Percentiles rank a stretch among this genome's conserved stretches.
These are phyloP conservation scores for Monodelphis domestica DNA, from an alignment of 2,797 vertebrate genomes.

Conservation along the genomic window DNA sequence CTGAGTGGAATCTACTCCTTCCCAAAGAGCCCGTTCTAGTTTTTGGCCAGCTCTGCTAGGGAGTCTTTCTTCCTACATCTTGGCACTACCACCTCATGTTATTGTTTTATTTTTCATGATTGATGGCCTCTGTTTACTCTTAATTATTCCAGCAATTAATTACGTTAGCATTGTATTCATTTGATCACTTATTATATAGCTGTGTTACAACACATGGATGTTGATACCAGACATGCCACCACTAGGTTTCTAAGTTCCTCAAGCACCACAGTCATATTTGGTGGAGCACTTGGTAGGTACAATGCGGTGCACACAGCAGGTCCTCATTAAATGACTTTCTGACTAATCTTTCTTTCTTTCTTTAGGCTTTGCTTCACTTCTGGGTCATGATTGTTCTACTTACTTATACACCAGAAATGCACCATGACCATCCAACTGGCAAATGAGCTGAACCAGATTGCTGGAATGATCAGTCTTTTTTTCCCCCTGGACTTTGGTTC, in stretches of 20 bases:
- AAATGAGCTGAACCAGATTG: constrained; percentile 82
- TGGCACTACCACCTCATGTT: not conserved
- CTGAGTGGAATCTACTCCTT: not conserved
- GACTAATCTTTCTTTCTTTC: constrained; percentile 41
- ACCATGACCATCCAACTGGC: constrained; percentile 88
- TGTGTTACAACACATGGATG: not conserved
- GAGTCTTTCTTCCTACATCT: not conserved
- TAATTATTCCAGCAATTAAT: not conserved
- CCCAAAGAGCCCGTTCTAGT: not conserved
- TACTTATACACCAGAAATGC: constrained; percentile 98
- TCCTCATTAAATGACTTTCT: not conserved
- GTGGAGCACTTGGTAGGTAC: not conserved
- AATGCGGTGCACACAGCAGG: fast-evolving
- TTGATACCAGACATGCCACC: not conserved
- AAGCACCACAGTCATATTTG: not conserved
- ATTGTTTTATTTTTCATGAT: not conserved
- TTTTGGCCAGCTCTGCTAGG: not conserved
- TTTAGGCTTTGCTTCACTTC: constrained; percentile 94
- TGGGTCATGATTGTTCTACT: constrained; percentile 99
- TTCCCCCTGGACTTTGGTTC: constrained; percentile 1
- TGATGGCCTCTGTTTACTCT: not conserved
- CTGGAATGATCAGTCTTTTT: not conserved
- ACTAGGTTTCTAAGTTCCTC: not conserved
- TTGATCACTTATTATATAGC: not conserved
- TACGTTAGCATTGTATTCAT: not conserved